A percentile compares a stretch with the other conserved stretches of the same genome.
Evolutionary conservation across 2,113 vertebrate species (phyloP).

Genomic region (Petrocephalus zakoni): DNA sequence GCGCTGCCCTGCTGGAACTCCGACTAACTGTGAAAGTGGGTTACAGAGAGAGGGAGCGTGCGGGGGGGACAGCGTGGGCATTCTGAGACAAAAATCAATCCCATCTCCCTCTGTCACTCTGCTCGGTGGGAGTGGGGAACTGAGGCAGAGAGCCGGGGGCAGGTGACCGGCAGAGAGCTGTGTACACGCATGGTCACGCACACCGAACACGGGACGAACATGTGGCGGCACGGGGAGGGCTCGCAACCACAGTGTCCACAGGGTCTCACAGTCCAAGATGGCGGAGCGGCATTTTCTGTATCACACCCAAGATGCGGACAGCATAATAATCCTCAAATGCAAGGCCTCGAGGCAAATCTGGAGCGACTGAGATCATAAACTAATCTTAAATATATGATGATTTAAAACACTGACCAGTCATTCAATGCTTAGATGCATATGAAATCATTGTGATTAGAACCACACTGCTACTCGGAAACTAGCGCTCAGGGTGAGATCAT

Average conservation of each 20-base stretch:
- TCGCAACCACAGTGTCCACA: not conserved
- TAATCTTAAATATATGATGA: not conserved
- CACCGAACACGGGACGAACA: not conserved
- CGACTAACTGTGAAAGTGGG: constrained; percentile 34
- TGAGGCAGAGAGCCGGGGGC: not conserved
- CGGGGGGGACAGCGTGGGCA: constrained; percentile 25
- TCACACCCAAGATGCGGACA: not conserved
- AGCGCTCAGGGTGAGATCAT: not conserved
- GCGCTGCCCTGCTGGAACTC: constrained; percentile 30
- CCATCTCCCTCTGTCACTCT: not conserved
- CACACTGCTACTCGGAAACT: not conserved
- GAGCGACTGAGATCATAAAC: not conserved
- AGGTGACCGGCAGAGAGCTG: no score
- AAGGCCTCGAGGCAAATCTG: not conserved
- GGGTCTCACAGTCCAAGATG: not conserved
- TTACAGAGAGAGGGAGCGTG: constrained; percentile 27
- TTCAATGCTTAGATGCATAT: not conserved
- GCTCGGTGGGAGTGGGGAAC: not conserved
- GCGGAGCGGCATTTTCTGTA: not conserved
- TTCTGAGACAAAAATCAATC: not conserved
- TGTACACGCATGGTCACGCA: not conserved
- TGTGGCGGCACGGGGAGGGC: not conserved
- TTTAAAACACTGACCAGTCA: not conserved
- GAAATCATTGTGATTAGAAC: not conserved
- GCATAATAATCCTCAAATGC: not conserved